Base-by-base conservation (phyloP, 2,888 invertebrate species). In the Drosophila diplacantha region DNA sequence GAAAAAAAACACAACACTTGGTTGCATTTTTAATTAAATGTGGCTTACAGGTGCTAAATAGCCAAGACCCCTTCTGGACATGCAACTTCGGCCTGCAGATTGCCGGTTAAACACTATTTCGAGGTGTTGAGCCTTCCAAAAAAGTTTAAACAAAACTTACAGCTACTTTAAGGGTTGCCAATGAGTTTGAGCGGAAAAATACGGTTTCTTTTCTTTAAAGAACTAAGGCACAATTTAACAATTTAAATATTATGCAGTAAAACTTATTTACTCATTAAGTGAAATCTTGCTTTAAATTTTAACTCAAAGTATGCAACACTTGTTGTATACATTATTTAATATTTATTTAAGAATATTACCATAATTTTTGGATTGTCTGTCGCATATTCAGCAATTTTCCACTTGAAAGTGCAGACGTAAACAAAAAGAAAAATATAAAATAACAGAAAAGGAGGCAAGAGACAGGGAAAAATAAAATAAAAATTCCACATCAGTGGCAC, bases 11-110 rank as follows among this genome's bases (percentile, higher is more conserved):
- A 35, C 43, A 51, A 47, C 38, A 65, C 66, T 56, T 53, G 43
- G 55, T 49, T 53, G 51, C 55, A 79, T 74, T 73, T 73, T 69
- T 79, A 41, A 75, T 78, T 78, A 61, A 61, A 51, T 61, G 50
- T 39, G 50, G 64, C 82, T 62, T 67, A 82, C 80, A 81, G 80
- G 84, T 84, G 84, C 53, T 83, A 82, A 84, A 72, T 82, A 72
- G 83, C 63, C 62, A 43, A 63, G 65, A 44, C 38, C 22, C 50
- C 32, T 43, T 39, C 56, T 22, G 49, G 54, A 51, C 83, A 77
- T 72, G 78, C 83, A 69, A 80, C 61, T 69, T n/a, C 2, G 12
- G 26, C 11, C n/a, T 4, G 22, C 16, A 32, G 55, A 41, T 57
- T 44, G 29, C 14, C 44, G 41, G 26, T 18, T 9, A 8, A 16